Evolutionary conservation across 2,888 invertebrate species (phyloP), one percentile per base, ranked within the genome.

Genomic region (Acrobasis repandana): DNA sequence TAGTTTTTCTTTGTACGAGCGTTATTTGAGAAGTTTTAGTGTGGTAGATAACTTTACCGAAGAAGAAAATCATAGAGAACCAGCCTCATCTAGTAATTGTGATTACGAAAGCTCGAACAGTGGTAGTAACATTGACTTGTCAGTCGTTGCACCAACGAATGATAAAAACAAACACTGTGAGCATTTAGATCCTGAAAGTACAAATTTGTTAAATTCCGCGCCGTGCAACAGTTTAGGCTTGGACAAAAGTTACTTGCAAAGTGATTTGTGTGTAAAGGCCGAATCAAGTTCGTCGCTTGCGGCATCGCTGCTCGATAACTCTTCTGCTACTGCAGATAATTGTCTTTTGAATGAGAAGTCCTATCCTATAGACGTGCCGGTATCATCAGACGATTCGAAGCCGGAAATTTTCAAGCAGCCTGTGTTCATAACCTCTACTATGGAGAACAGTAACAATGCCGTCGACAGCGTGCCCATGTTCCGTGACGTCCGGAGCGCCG

Each of bases 381-480:
- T 81, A 14, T 85, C 86, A 5, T 89, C 87, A 0, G 90, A 90
- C 66, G 90, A 90, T 61, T 86, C 84, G 0, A 88, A 85, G 71
- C 77, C 76, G 9, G 81, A 79, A 63, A 68, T 72, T 60, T 77
- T 80, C 64, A 88, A 86, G 63, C 83, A 82, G 56, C 84, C 89
- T 20, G 79, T 90, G 56, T 90, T 92, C 54, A 85, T 91, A 80
- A 86, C 90, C 70, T 88, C 91, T 64, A 92, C 89, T 54, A 93
- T 93, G 93, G 93, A 93, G 72, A 93, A 93, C 63, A 93, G 93
- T 65, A 93, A 90, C 67, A 93, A 93, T 80, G 93, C 93, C 5
- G 88, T 92, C 3, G 93, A 93, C 63, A 86, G 88, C 68, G 88
- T 88, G 48, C 89, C 87, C 0, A 72, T 90, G 79, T 91, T 90